phyloP scores from a whole-genome alignment of 2,797 vertebrate genomes.

The Erethizon dorsatum region DNA sequence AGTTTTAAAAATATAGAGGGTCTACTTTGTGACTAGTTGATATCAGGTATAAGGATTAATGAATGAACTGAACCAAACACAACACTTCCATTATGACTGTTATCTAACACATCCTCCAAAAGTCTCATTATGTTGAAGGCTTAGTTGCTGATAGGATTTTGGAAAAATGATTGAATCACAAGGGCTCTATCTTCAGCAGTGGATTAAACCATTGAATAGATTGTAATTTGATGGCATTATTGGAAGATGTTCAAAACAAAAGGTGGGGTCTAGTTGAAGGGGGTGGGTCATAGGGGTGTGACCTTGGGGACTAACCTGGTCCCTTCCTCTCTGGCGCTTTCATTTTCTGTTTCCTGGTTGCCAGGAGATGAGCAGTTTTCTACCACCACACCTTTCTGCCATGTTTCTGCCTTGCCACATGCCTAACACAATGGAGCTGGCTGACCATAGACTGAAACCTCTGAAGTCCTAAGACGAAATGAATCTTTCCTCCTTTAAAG shows the following conservation, averaged over 20 bases:
- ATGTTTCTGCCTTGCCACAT: background rate
- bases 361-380: background rate
- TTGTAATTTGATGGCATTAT: background rate
- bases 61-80: background rate
- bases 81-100: background rate
- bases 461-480: background rate
- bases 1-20: slow-evolving; percentile 5
- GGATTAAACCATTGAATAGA: background rate
- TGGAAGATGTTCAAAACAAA: background rate
- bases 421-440: background rate
- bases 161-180: background rate
- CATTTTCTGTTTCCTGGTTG: background rate
- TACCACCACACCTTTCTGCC: background rate
- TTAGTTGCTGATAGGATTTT: background rate
- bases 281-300: background rate
- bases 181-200: background rate
- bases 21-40: background rate
- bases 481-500: background rate
- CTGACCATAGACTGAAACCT: background rate
- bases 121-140: background rate
- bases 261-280: background rate
- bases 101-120: background rate
- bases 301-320: background rate
- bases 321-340: background rate
- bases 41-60: background rate